A percentile compares a stretch with the other conserved stretches of the same genome.
phyloP scores from a whole-genome alignment of 2,888 invertebrate genomes.

The Macaria liturata region DNA sequence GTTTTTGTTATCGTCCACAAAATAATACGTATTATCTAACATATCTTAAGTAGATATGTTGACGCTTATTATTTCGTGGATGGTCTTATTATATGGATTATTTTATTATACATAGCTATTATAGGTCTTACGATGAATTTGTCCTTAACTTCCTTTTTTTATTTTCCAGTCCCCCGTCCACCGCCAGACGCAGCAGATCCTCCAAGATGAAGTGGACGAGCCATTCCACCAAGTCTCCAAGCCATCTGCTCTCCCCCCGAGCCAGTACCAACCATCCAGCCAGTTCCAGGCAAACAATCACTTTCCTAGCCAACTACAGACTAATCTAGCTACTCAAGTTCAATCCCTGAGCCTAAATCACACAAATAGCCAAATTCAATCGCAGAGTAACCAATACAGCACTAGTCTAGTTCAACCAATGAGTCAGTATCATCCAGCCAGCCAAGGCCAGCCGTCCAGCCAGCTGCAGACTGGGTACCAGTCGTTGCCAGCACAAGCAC shows the following conservation, averaged over 20 bases:
- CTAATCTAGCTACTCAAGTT: not conserved
- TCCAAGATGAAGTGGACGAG: conserved; percentile 55
- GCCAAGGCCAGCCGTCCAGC: conserved; percentile 3
- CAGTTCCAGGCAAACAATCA: conserved; percentile 6
- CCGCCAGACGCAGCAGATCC: conserved; percentile 36
- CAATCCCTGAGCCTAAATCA: not conserved
- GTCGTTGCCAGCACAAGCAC: not conserved
- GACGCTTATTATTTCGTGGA: too few relatives aligned
- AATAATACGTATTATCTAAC: too few relatives aligned
- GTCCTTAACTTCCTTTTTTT: not conserved
- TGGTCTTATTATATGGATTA: too few relatives aligned
- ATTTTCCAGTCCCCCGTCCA: conserved; percentile 57
- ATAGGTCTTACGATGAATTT: too few relatives aligned
- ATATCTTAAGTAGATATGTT: too few relatives aligned
- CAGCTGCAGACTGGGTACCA: conserved; percentile 1
- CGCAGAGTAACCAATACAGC: too few relatives aligned
- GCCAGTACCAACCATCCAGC: conserved; percentile 18
- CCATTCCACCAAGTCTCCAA: conserved; percentile 29
- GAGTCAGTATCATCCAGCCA: not conserved
- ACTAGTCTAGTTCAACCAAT: not conserved
- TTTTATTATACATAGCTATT: too few relatives aligned
- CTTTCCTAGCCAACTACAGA: not conserved
- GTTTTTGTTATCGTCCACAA: too few relatives aligned
- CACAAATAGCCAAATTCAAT: conserved; percentile 4
- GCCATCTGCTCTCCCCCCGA: not conserved